These are phyloP conservation scores for Macrophya alboannulata DNA, from an alignment of 2,888 invertebrate genomes.

Conservation along the genomic window DNA sequence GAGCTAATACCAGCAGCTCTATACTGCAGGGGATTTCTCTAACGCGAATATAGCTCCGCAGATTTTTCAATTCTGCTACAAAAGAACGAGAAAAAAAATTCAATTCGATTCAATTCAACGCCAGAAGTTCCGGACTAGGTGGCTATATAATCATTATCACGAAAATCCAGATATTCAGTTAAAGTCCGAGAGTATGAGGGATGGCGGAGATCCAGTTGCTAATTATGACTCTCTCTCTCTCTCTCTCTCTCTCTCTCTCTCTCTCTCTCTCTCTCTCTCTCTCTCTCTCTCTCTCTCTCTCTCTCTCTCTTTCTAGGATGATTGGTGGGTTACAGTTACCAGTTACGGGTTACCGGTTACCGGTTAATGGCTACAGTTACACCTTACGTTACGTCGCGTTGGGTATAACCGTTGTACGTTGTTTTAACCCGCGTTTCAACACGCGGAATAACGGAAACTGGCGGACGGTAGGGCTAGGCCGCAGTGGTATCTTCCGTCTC, in stretches of 20 bases:
- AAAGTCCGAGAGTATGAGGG: background rate
- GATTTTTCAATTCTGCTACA: background rate
- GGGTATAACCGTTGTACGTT: background rate
- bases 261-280: background rate
- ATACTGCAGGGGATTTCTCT: background rate
- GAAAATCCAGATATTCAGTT: background rate
- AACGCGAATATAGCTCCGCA: background rate
- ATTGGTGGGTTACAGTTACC: slow-evolving; percentile 74
- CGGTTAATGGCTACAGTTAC: slow-evolving; percentile 56
- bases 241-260: no score
- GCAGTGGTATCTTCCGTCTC: slow-evolving; percentile 10
- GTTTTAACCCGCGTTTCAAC: slow-evolving; percentile 1
- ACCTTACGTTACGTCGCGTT: slow-evolving; percentile 64
- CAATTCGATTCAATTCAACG: no score
- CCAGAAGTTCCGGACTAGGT: no score
- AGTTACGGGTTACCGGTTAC: slow-evolving; percentile 69
- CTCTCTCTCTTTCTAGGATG: slow-evolving; percentile 68
- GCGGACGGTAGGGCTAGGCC: background rate
- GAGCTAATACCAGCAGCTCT: no score
- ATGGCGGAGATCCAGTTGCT: background rate
- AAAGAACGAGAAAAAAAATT: no score
- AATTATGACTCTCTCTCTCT: background rate
- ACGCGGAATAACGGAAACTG: background rate
- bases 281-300: background rate
- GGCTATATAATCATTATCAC: background rate